phyloP scores from a whole-genome alignment of 2,113 vertebrate genomes.

The Sialia sialis region DNA sequence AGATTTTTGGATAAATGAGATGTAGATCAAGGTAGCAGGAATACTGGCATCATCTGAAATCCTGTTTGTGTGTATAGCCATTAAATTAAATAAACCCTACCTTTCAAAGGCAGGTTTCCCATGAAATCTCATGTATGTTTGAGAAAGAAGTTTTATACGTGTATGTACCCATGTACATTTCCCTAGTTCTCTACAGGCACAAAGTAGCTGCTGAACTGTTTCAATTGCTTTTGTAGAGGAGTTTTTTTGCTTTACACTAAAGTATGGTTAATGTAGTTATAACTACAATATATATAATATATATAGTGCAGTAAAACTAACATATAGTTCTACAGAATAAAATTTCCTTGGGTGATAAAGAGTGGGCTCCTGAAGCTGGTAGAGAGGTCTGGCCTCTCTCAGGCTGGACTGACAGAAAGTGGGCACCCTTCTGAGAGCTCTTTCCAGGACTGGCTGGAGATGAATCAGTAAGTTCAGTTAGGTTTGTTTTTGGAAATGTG shows the following conservation, averaged over 20 bases:
- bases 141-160: background rate
- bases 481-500: background rate
- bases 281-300: background rate
- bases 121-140: background rate
- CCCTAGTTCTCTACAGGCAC: background rate
- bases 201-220: background rate
- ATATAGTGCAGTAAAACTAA: background rate
- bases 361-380: background rate
- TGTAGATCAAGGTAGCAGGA: background rate
- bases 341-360: background rate
- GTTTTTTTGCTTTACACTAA: background rate
- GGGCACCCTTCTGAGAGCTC: background rate
- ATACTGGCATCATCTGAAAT: background rate
- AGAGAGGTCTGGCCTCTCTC: background rate
- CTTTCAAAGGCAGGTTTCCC: background rate
- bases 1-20: background rate
- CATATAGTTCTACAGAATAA: background rate
- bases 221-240: background rate
- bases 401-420: background rate
- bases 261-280: background rate
- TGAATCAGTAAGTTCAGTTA: background rate
- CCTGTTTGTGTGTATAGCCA: background rate
- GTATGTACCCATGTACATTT: background rate
- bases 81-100: background rate
- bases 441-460: background rate